phyloP scores from a whole-genome alignment of 2,888 invertebrate species.

The Drosophila tanythrix region DNA sequence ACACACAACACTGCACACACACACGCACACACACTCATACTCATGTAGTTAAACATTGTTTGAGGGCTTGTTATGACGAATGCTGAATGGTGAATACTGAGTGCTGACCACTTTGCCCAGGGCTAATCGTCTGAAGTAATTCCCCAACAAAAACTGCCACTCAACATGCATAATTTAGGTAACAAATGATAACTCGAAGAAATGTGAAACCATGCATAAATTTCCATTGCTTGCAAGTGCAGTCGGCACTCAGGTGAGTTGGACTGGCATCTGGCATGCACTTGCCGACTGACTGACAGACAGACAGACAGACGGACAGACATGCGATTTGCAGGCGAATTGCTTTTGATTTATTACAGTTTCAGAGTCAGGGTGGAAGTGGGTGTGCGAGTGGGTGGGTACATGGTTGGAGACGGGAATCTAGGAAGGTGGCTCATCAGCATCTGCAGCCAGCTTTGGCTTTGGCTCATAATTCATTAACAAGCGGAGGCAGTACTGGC shows the following conservation, averaged over 20 bases:
- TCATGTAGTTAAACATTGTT: background rate
- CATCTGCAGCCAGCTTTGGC: conserved; percentile 69
- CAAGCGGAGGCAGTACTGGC: conserved; percentile 44
- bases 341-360: conserved; percentile 82
- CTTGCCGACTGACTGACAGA: conserved; percentile 9
- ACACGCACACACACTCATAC: background rate
- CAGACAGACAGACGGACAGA: conserved; percentile 23
- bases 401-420: conserved; percentile 9
- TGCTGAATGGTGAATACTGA: conserved; percentile 25
- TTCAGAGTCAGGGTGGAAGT: background rate
- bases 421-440: conserved; percentile 64
- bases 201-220: conserved; percentile 84
- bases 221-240: conserved; percentile 59
- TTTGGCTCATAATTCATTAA: conserved; percentile 79
- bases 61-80: conserved; percentile 19
- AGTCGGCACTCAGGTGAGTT: conserved; percentile 44
- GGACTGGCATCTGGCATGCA: conserved; percentile 25
- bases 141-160: conserved; percentile 74
- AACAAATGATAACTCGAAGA: conserved; percentile 82
- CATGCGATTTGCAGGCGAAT: conserved; percentile 66
- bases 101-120: conserved; percentile 58
- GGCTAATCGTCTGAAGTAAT: conserved; percentile 76
- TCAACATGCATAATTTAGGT: conserved; percentile 79
- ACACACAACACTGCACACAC: background rate
- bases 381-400: background rate